Conservation (phyloP, 1,140 invertebrate species). For the honey bee (Apis mellifera) region DNA sequence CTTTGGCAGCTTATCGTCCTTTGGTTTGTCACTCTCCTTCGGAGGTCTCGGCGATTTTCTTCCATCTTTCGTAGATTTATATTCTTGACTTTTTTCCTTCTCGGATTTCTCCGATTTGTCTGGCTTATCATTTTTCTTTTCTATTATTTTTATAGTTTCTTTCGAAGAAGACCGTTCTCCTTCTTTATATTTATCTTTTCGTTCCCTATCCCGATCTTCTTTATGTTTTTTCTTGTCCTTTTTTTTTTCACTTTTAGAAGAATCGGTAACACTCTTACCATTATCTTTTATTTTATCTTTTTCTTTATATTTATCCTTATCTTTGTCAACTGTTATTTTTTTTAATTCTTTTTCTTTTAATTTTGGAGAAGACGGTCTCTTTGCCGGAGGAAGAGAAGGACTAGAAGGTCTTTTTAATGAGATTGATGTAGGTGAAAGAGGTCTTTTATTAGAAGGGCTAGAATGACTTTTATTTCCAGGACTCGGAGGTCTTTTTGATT, state of each 20-base stretch:
- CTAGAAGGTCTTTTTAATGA: constrained; percentile 73
- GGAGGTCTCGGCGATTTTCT: constrained; percentile 72
- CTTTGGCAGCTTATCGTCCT: constrained; percentile 79
- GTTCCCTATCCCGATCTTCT: constrained; percentile 80
- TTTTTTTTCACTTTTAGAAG: constrained; percentile 78
- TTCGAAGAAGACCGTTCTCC: constrained; percentile 79
- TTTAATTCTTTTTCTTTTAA: constrained; percentile 71
- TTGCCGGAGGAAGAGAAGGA: constrained; percentile 72
- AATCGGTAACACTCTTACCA: constrained; percentile 68
- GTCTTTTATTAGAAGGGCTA: constrained; percentile 71
- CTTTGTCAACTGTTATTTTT: constrained; percentile 61
- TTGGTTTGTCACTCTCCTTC: constrained; percentile 80
- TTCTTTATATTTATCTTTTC: constrained; percentile 81
- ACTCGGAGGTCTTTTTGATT: constrained; percentile 84
- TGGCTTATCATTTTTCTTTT: constrained; percentile 72
- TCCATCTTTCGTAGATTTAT: constrained; percentile 79
- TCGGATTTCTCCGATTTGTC: constrained; percentile 76
- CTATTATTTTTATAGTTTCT: constrained; percentile 69
- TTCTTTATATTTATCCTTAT: constrained; percentile 77
- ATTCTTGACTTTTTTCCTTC: constrained; percentile 81
- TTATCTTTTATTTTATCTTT: constrained; percentile 76
- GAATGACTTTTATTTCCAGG: constrained; percentile 77
- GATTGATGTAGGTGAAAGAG: constrained; percentile 61
- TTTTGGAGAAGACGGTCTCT: constrained; percentile 80
- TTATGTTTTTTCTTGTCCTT: constrained; percentile 82